Percentiles rank a stretch among this genome's conserved stretches.
phyloP scores from a whole-genome alignment of 2,797 vertebrate genomes.

The Lutjanus argentimaculatus region DNA sequence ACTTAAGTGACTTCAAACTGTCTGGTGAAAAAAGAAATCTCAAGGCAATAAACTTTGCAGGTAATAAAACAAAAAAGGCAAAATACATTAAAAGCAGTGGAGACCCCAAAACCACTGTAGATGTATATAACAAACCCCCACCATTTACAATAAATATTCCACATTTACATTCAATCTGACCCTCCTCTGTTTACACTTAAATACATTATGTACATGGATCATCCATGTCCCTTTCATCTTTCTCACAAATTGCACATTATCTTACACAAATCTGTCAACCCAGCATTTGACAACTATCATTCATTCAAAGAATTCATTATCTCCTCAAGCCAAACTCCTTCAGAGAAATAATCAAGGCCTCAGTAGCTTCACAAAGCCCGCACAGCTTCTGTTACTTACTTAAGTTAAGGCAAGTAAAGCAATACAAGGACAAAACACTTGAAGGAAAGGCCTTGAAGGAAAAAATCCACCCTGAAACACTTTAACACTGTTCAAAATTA shows the following conservation, averaged over 20 bases:
- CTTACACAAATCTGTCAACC: constrained; percentile 61
- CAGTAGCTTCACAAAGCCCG: constrained; percentile 12
- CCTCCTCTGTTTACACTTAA: constrained; percentile 68
- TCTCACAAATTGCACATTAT: constrained; percentile 58
- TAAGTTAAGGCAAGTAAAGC: constrained; percentile 41
- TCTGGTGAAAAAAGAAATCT: constrained; percentile 47
- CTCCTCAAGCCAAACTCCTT: constrained; percentile 18
- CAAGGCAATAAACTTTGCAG: constrained; percentile 52
- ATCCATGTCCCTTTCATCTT: constrained; percentile 50
- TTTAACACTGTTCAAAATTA: constrained; percentile 10
- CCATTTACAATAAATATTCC: constrained; percentile 75
- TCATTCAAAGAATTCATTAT: constrained; percentile 68
- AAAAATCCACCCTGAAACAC: constrained; percentile 12
- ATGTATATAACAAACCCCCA: constrained; percentile 58
- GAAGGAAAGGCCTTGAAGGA: neutral
- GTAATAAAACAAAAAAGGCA: constrained; percentile 58
- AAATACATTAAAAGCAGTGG: constrained; percentile 64
- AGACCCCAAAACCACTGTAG: constrained; percentile 39
- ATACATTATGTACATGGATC: constrained; percentile 77
- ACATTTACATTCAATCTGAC: constrained; percentile 66
- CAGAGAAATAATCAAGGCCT: constrained; percentile 8
- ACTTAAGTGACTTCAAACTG: constrained; percentile 43
- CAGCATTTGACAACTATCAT: constrained; percentile 74
- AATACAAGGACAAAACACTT: constrained; percentile 30
- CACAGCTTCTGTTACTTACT: neutral